Evolutionary conservation across 2,797 vertebrate species (phyloP).

Genomic region (Microcaecilia unicolor): DNA sequence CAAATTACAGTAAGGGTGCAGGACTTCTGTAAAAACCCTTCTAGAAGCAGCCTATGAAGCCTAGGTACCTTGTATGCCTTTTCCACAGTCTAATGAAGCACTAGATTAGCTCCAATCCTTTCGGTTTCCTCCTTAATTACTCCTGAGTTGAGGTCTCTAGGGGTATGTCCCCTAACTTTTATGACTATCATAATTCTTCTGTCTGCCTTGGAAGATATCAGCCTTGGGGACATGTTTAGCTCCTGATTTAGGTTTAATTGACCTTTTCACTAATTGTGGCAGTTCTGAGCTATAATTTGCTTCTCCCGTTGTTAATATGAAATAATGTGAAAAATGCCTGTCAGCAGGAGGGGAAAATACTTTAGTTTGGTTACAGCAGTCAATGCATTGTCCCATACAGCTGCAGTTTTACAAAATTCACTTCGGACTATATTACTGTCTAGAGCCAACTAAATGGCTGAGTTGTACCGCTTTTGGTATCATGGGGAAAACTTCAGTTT

Average conservation of each 20-base stretch:
- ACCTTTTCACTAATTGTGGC: not conserved
- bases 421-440: too few relatives aligned
- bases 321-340: not conserved
- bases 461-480: too few relatives aligned
- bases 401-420: too few relatives aligned
- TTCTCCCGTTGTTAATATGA: not conserved
- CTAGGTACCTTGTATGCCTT: too few relatives aligned
- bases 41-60: too few relatives aligned
- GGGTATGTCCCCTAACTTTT: not conserved
- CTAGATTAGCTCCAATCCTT: not conserved
- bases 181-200: not conserved
- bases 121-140: conserved; percentile 16
- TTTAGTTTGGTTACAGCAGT: too few relatives aligned
- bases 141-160: not conserved
- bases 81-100: not conserved
- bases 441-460: too few relatives aligned
- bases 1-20: conserved; percentile 30
- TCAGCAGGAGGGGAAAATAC: not conserved
- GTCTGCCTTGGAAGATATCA: not conserved
- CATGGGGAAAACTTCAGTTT: too few relatives aligned
- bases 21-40: too few relatives aligned
- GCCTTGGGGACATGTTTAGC: not conserved
- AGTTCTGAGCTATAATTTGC: not conserved
- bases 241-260: not conserved
- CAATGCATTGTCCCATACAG: too few relatives aligned